Conservation (phyloP, 2,113 vertebrate genomes). For the Siphamia tubifer region DNA sequence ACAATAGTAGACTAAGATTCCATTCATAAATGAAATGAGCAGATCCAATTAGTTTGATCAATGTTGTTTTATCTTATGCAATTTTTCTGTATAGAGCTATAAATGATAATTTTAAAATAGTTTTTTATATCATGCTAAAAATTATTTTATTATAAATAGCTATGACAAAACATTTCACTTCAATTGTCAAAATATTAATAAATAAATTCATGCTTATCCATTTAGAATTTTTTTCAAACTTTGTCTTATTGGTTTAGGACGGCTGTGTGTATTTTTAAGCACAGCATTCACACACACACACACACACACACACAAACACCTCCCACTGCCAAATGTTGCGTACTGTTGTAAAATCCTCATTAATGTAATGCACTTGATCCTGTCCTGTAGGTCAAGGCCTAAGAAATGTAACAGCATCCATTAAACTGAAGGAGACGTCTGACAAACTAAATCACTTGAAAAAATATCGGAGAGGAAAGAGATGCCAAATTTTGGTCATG, state of each 20-base stretch:
- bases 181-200: too few species aligned
- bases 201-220: too few species aligned
- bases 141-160: too few species aligned
- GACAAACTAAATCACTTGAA: slow-evolving; percentile 51
- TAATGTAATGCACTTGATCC: slow-evolving; percentile 74
- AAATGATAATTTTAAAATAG: too few species aligned
- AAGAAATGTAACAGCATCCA: slow-evolving; percentile 61
- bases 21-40: not conserved
- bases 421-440: slow-evolving; percentile 55
- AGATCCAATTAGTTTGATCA: not conserved
- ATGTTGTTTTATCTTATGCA: too few species aligned
- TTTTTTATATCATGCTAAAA: too few species aligned
- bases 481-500: slow-evolving; percentile 31
- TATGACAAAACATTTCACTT: too few species aligned
- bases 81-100: too few species aligned
- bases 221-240: too few species aligned
- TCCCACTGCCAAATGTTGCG: slow-evolving; percentile 48
- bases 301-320: slow-evolving; percentile 28
- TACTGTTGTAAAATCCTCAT: slow-evolving; percentile 67
- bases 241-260: not conserved
- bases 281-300: slow-evolving; percentile 3
- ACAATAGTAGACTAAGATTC: not conserved
- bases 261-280: not conserved
- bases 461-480: slow-evolving; percentile 19
- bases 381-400: slow-evolving; percentile 60